These are phyloP conservation scores for Fulica atra DNA, from an alignment of 2,113 vertebrate species.

Conservation along the genomic window DNA sequence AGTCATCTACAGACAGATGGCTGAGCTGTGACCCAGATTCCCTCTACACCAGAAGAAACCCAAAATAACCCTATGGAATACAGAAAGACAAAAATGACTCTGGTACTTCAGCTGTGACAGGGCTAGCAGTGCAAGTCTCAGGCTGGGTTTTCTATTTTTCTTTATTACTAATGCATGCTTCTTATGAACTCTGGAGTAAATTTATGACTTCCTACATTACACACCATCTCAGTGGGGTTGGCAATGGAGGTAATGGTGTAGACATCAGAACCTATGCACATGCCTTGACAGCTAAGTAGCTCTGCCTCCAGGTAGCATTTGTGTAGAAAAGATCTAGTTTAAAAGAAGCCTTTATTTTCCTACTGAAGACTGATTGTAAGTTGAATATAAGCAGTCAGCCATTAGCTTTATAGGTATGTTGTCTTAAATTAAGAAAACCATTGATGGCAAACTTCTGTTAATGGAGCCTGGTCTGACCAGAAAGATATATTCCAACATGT, in stretches of 20 bases:
- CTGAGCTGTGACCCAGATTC: conserved; percentile 53
- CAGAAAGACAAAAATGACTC: not conserved
- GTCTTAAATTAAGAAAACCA: not conserved
- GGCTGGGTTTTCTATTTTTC: not conserved
- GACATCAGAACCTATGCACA: not conserved
- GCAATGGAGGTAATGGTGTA: not conserved
- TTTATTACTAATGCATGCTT: not conserved
- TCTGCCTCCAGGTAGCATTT: not conserved
- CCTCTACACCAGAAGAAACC: conserved; percentile 16
- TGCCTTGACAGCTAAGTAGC: not conserved
- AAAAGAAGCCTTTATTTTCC: not conserved
- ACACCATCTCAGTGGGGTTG: not conserved
- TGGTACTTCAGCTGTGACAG: not conserved
- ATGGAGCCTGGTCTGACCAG: not conserved
- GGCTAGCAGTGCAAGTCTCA: not conserved
- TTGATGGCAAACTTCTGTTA: not conserved
- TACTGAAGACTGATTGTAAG: not conserved
- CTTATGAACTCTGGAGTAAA: not conserved
- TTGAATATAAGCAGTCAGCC: not conserved
- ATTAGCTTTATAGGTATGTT: not conserved
- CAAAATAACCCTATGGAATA: conserved; percentile 20
- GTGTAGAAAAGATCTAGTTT: not conserved
- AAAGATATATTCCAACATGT: not conserved
- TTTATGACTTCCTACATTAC: not conserved
- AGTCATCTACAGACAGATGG: conserved; percentile 31